Conservation (phyloP, 2,113 vertebrate genomes). For the Perca schrenkii region DNA sequence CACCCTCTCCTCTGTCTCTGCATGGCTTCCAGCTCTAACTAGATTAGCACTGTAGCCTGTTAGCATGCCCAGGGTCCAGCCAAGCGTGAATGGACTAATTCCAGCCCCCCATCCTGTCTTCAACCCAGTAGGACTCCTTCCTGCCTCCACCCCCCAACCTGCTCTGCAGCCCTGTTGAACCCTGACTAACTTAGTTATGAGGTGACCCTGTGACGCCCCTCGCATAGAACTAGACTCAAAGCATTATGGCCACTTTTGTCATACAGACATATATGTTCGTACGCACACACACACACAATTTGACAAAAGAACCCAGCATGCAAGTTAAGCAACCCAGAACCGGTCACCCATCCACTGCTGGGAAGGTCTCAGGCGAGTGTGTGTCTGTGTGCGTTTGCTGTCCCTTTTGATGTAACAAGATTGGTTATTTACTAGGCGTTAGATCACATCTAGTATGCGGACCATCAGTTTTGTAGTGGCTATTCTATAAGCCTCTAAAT, state of each 20-base stretch:
- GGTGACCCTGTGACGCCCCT: constrained; percentile 72
- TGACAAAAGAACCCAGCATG: constrained; percentile 47
- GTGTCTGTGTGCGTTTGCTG: background rate
- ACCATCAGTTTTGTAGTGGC: background rate
- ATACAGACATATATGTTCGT: background rate
- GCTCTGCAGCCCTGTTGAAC: constrained; percentile 61
- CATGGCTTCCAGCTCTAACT: constrained; percentile 68
- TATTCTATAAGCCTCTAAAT: background rate
- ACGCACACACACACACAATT: constrained; percentile 4
- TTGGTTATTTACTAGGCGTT: constrained; percentile 2
- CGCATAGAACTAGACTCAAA: constrained; percentile 56
- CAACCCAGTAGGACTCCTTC: constrained; percentile 60
- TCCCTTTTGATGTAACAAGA: background rate
- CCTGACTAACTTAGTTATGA: constrained; percentile 79
- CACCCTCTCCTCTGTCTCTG: constrained; percentile 17
- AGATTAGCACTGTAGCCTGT: constrained; percentile 74
- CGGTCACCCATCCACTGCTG: background rate
- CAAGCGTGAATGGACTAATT: constrained; percentile 68
- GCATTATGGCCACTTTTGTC: constrained; percentile 65
- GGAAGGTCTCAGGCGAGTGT: background rate
- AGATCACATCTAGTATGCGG: background rate
- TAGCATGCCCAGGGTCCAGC: constrained; percentile 65
- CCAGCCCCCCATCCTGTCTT: constrained; percentile 25
- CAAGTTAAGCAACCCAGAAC: constrained; percentile 59
- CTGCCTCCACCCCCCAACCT: constrained; percentile 23